Percentiles rank a stretch among this genome's conserved stretches.
Evolutionary conservation across 2,888 invertebrate species (phyloP).

Genomic region (Melangyna quadrimaculata): DNA sequence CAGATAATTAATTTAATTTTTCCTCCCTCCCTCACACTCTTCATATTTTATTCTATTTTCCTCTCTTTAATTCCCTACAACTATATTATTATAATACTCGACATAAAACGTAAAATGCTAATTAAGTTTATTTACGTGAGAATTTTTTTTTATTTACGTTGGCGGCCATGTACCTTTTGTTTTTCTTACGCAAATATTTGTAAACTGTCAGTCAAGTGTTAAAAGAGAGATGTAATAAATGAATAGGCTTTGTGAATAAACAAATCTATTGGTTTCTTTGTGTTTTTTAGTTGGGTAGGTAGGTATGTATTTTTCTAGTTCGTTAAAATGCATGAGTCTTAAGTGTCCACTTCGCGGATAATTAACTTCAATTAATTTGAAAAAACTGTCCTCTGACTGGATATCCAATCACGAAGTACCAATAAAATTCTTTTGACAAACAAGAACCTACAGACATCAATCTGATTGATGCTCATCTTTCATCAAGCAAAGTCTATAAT

Average conservation of each 20-base stretch:
- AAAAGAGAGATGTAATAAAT: constrained; percentile 3
- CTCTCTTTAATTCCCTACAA: not conserved
- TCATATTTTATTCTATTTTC: constrained; percentile 6
- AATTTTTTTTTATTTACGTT: constrained; percentile 20
- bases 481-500: too few species aligned
- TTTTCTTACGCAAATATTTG: constrained; percentile 32
- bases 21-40: not conserved
- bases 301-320: not conserved
- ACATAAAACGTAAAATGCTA: constrained; percentile 33
- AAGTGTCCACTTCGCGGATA: not conserved
- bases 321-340: not conserved
- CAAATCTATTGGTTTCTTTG: constrained; percentile 6
- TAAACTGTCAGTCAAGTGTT: constrained; percentile 37
- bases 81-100: not conserved
- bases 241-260: constrained; percentile 14
- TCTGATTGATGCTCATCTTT: too few species aligned
- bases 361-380: not conserved
- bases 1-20: constrained; percentile 61
- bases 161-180: constrained; percentile 15
- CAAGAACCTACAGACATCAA: too few species aligned
- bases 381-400: too few species aligned
- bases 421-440: too few species aligned
- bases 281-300: not conserved
- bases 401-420: too few species aligned
- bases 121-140: constrained; percentile 63